Evolutionary conservation across 2,797 vertebrate genomes (phyloP).

Genomic region (Vultur gryphus): DNA sequence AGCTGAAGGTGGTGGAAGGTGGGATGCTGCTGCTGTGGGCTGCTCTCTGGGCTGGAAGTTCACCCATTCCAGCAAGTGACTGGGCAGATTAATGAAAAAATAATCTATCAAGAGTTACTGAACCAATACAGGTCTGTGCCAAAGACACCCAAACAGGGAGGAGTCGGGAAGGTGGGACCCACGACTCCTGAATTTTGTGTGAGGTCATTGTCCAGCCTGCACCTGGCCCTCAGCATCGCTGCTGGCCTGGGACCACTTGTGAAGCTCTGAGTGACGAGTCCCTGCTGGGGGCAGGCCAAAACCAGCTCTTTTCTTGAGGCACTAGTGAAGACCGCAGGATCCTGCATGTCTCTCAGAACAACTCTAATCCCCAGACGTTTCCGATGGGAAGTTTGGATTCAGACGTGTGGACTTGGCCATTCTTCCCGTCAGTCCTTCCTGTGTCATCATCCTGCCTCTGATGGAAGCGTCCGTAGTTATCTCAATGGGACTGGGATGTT

Average conservation of each 20-base stretch:
- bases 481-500: background rate
- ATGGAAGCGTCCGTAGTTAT: background rate
- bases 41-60: background rate
- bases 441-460: background rate
- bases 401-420: background rate
- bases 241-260: fast-evolving
- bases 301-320: background rate
- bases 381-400: background rate
- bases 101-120: background rate
- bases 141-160: background rate
- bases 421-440: background rate
- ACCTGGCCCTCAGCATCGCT: background rate
- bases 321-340: background rate
- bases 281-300: background rate
- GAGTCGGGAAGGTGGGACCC: background rate
- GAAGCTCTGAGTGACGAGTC: background rate
- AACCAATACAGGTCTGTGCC: background rate
- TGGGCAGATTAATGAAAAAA: background rate
- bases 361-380: background rate
- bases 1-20: background rate
- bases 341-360: background rate
- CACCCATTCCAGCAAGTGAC: background rate
- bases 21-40: background rate
- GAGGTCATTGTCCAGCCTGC: background rate
- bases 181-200: background rate